Conservation (phyloP, 1,140 invertebrate species). For the Andrena cerasifolii region DNA sequence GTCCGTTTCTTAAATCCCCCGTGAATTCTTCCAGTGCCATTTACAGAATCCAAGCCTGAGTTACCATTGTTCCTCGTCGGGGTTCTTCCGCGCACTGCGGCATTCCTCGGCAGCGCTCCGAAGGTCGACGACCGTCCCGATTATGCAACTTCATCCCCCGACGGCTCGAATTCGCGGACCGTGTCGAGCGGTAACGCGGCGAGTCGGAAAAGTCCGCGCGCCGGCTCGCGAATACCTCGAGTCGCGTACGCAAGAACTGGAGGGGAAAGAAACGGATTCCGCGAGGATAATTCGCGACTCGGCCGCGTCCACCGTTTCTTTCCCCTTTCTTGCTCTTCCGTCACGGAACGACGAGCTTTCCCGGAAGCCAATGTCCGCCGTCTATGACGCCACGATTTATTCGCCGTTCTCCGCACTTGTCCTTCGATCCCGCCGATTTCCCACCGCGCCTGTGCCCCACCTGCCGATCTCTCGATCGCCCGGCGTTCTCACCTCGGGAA, state of each 20-base stretch:
- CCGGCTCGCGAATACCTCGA: not conserved
- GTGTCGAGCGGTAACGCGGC: not conserved
- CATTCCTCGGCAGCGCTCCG: not conserved
- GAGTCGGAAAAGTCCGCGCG: not conserved
- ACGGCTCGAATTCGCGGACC: not conserved
- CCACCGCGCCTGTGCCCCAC: constrained; percentile 23
- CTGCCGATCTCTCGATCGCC: constrained; percentile 33
- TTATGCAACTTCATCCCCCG: not conserved
- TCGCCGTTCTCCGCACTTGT: constrained; percentile 60
- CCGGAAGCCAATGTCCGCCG: constrained; percentile 69
- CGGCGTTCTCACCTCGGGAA: constrained; percentile 12
- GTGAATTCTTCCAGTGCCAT: constrained; percentile 84
- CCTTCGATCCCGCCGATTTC: constrained; percentile 54
- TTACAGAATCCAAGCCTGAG: constrained; percentile 80
- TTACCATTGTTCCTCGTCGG: too few relatives aligned
- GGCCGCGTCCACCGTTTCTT: constrained; percentile 46
- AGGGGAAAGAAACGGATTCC: constrained; percentile 40
- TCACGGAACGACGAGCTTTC: constrained; percentile 75
- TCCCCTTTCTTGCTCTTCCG: constrained; percentile 57
- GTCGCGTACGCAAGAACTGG: not conserved
- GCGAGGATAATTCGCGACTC: constrained; percentile 35
- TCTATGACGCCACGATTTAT: constrained; percentile 64
- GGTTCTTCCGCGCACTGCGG: not conserved
- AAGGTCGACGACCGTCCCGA: not conserved
- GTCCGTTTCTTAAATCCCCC: constrained; percentile 78